Percentiles rank a stretch among this genome's conserved stretches.
Evolutionary conservation across 2,888 invertebrate species (phyloP).

Genomic region (Cheilosia urbana): DNA sequence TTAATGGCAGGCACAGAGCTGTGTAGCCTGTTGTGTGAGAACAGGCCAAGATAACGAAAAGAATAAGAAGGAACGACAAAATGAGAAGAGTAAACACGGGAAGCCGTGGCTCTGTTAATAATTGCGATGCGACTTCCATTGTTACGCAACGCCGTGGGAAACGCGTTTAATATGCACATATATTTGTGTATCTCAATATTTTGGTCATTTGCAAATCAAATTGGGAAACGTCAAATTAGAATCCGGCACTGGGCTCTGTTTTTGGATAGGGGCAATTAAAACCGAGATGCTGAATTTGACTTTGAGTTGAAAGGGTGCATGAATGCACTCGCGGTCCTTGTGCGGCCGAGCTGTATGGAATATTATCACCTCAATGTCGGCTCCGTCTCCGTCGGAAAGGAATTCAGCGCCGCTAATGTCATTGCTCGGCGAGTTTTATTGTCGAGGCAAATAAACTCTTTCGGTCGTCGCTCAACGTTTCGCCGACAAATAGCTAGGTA

Average conservation of each 20-base stretch:
- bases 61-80: conserved; percentile 59
- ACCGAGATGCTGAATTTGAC: conserved; percentile 31
- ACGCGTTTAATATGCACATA: conserved; percentile 72
- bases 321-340: not conserved
- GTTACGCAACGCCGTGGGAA: conserved; percentile 79
- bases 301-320: not conserved
- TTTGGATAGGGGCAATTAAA: conserved; percentile 21
- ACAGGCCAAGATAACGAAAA: conserved; percentile 55
- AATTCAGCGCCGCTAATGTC: conserved; percentile 66
- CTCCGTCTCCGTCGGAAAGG: conserved; percentile 30
- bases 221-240: conserved; percentile 49
- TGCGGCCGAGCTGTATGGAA: conserved; percentile 10
- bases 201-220: conserved; percentile 56
- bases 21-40: no score
- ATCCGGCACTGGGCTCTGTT: not conserved
- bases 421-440: conserved; percentile 66
- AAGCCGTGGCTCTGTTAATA: conserved; percentile 77
- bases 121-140: conserved; percentile 79
- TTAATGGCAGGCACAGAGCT: conserved; percentile 60
- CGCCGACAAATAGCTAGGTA: conserved; percentile 50
- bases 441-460: conserved; percentile 69
- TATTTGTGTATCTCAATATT: conserved; percentile 36
- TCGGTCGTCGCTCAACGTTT: conserved; percentile 39
- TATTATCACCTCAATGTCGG: conserved; percentile 28
- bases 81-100: conserved; percentile 78